Percentiles rank a stretch among this genome's conserved stretches.
These are phyloP conservation scores for Clitarchus hookeri DNA, from an alignment of 2,888 invertebrate genomes.

Conservation along the genomic window DNA sequence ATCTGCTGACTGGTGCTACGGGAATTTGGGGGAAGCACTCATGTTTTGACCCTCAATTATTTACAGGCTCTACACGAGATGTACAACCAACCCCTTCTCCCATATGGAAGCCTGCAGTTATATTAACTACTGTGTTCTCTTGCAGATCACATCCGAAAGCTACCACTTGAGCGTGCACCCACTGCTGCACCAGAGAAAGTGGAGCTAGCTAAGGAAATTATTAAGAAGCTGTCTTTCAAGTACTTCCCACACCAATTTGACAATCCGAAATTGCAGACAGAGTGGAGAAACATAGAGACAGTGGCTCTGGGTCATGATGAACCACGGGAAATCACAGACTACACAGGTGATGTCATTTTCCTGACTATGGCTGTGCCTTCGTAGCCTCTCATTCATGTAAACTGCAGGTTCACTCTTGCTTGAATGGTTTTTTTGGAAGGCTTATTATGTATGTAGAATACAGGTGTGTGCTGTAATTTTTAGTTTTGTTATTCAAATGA, in stretches of 20 bases:
- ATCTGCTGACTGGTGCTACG: too few species aligned
- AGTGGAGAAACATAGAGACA: slow-evolving; percentile 68
- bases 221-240: slow-evolving; percentile 63
- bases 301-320: slow-evolving; percentile 65
- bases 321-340: slow-evolving; percentile 59
- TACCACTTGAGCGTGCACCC: slow-evolving; percentile 53
- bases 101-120: too few species aligned
- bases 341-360: slow-evolving; percentile 30
- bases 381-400: too few species aligned
- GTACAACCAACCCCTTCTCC: too few species aligned
- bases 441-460: too few species aligned
- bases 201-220: slow-evolving; percentile 62
- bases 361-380: too few species aligned
- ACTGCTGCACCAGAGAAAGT: slow-evolving; percentile 59
- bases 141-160: slow-evolving; percentile 45
- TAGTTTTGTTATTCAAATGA: too few species aligned
- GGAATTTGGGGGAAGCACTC: too few species aligned
- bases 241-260: slow-evolving; percentile 67
- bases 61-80: too few species aligned
- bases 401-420: not conserved
- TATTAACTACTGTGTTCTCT: not conserved
- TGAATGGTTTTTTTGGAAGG: not conserved
- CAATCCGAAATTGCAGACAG: slow-evolving; percentile 67
- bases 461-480: too few species aligned
- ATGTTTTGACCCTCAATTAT: too few species aligned